Evolutionary conservation across 2,797 vertebrate genomes (phyloP).

Genomic region (Peromyscus aztecus): DNA sequence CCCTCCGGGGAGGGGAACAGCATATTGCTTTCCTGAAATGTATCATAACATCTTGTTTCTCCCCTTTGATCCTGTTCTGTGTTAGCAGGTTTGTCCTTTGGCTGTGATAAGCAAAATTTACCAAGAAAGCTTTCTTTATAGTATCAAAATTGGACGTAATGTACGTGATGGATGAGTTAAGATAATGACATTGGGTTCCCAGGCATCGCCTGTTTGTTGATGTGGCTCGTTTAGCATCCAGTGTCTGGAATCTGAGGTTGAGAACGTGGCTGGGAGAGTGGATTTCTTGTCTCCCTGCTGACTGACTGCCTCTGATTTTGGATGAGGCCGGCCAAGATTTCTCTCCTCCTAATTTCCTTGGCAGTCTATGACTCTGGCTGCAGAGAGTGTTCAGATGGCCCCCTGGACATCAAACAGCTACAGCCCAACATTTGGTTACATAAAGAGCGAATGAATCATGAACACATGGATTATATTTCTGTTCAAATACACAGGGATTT

Average conservation of each 20-base stretch:
- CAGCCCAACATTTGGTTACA: slow-evolving; percentile 68
- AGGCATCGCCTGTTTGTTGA: accelerated
- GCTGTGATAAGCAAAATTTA: not conserved
- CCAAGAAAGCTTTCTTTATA: not conserved
- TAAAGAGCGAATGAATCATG: slow-evolving; percentile 74
- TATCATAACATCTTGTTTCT: not conserved
- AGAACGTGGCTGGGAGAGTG: not conserved
- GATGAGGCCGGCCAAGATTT: not conserved
- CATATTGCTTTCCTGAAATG: not conserved
- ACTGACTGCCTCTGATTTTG: not conserved
- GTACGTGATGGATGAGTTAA: not conserved
- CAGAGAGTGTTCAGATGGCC: slow-evolving; percentile 72
- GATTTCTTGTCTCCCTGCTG: not conserved
- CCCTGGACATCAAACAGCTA: slow-evolving; percentile 68
- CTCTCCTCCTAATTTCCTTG: slow-evolving; percentile 53
- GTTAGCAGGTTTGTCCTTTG: not conserved
- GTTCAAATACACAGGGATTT: slow-evolving; percentile 57
- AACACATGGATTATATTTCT: slow-evolving; percentile 74
- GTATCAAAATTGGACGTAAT: not conserved
- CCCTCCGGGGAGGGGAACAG: not conserved
- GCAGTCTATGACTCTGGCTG: slow-evolving; percentile 71
- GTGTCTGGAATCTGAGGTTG: not conserved
- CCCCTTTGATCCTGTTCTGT: not conserved
- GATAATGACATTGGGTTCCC: accelerated
- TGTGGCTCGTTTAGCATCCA: not conserved